These are phyloP conservation scores for Sphaeramia orbicularis DNA, from an alignment of 2,797 vertebrate species.

Conservation along the genomic window DNA sequence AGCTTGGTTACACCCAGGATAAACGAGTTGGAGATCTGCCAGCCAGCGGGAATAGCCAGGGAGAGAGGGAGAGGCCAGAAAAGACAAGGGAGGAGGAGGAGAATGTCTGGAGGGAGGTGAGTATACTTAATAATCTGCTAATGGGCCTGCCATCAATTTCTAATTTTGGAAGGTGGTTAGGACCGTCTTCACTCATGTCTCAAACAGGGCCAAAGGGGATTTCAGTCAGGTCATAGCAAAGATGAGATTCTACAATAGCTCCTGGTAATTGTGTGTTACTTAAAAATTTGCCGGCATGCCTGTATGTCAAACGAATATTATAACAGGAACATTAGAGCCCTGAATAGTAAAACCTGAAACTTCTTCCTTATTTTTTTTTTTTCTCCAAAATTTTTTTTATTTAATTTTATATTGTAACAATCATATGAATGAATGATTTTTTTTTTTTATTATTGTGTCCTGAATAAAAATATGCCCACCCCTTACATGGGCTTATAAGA, in stretches of 20 bases:
- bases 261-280: conserved; percentile 41
- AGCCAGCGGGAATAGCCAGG: conserved; percentile 44
- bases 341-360: conserved; percentile 6
- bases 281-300: conserved; percentile 8
- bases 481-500: too few species aligned
- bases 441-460: too few species aligned
- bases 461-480: too few species aligned
- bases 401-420: too few species aligned
- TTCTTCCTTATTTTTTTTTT: too few species aligned
- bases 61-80: conserved; percentile 41
- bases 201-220: conserved; percentile 43
- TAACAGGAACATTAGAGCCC: too few species aligned
- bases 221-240: conserved; percentile 44
- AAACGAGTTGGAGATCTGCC: conserved; percentile 76
- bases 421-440: too few species aligned
- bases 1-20: conserved; percentile 79
- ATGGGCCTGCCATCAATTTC: conserved; percentile 76
- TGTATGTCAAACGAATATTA: conserved; percentile 15
- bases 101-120: conserved; percentile 53
- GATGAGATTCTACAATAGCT: conserved; percentile 38
- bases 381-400: too few species aligned
- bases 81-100: conserved; percentile 21
- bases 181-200: conserved; percentile 63
- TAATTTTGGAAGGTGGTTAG: conserved; percentile 72
- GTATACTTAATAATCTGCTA: conserved; percentile 79